Base-by-base conservation (phyloP, 2,113 vertebrate genomes). In the Cnemophilus loriae region DNA sequence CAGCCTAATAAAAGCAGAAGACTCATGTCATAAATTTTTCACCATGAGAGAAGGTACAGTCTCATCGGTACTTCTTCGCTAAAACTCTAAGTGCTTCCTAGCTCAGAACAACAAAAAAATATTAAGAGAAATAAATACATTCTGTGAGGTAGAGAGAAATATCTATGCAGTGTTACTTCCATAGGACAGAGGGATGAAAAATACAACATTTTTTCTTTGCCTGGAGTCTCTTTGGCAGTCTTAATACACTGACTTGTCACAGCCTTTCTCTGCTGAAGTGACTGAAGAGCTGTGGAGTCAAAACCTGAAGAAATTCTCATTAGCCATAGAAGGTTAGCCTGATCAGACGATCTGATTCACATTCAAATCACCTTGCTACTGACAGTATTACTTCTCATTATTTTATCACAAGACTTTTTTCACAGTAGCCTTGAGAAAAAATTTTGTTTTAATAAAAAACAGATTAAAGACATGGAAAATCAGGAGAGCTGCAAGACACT, bases 1-100 rank as follows among this genome's bases (percentile, higher is more conserved):
- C 95, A 99, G 93, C 88, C 99, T 98, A 91, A 96, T 61, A 84
- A 93, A 79, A 97, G 78, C 76, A 97, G 69, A 95, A 90, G 85
- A 70, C 44, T 69, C 21, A 1, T 2, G 21, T 95, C 86, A 95
- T 20, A 53, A 59, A 28, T 68, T 95, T 94, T 75, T 63, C 60
- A 53, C 16, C 6, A 3, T 7, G 8, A 50, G 6, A 60, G n/a
- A 71, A n/a, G 8, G 32, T 30, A 63, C 47, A 23, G 37, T 13
- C 46, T 86, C 56, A 49, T 1, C 70, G 9, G 33, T 13, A 24
- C 11, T 63, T 35, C 24, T 50, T 17, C 20, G 13, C 47, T 71
- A 71, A 75, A 78, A 71, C 23, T 67, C 16, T 11, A 74, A 91
- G 13, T 1, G 12, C 18, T 68, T 77, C 23, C 53, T 35, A 91